These are phyloP conservation scores for Gyrodactylus salaris DNA, from an alignment of 1,140 invertebrate species.

Conservation along the genomic window DNA sequence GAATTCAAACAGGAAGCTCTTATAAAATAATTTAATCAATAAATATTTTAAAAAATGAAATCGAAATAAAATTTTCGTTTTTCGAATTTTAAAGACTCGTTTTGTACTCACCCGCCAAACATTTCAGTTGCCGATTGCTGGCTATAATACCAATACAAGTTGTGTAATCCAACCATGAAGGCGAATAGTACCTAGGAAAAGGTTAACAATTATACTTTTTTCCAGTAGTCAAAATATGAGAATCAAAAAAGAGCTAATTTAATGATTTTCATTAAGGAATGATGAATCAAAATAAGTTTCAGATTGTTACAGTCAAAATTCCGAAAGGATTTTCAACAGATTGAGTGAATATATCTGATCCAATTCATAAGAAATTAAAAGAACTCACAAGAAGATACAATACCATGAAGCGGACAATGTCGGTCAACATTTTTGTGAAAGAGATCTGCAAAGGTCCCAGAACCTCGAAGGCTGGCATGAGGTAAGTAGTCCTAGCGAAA, in stretches of 20 bases:
- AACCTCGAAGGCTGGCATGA: slow-evolving; percentile 21
- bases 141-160: slow-evolving; percentile 21
- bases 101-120: background rate
- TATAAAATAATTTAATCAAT: too few species aligned
- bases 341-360: background rate
- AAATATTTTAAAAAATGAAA: background rate
- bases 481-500: slow-evolving; percentile 19
- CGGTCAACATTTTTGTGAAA: slow-evolving; percentile 19
- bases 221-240: too few species aligned
- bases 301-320: background rate
- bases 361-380: background rate
- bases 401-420: slow-evolving; percentile 19
- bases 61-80: background rate
- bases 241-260: background rate
- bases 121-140: slow-evolving; percentile 12
- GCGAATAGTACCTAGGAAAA: slow-evolving; percentile 17
- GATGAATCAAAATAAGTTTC: background rate
- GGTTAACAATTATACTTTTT: too few species aligned
- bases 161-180: slow-evolving; percentile 21
- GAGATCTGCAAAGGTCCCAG: slow-evolving; percentile 21
- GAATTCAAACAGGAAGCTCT: background rate
- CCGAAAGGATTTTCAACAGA: background rate
- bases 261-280: background rate
- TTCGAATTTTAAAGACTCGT: background rate
- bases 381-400: slow-evolving; percentile 17